A percentile compares a stretch with the other conserved stretches of the same genome.
phyloP scores from a whole-genome alignment of 2,888 invertebrate species.

The Apotomis betuletana region DNA sequence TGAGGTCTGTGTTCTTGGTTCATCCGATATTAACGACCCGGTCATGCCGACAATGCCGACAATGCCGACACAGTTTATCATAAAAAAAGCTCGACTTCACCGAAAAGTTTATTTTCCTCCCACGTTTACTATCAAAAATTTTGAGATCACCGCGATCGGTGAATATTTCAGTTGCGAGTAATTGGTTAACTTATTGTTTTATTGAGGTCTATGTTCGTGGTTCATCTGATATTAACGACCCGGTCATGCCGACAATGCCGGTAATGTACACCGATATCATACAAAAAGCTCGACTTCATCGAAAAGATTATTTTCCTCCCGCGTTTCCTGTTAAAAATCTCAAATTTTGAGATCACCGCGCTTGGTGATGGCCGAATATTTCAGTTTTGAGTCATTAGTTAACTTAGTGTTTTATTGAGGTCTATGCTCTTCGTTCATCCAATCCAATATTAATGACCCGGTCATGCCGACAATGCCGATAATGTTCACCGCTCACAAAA shows the following conservation, averaged over 20 bases:
- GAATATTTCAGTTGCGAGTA: too few relatives aligned
- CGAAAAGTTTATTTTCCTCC: too few relatives aligned
- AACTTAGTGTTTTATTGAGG: slow-evolving; percentile 1
- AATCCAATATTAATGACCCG: slow-evolving; percentile 9
- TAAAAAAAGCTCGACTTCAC: too few relatives aligned
- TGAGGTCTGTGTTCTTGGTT: background rate
- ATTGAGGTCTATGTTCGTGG: background rate
- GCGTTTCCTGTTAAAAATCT: background rate
- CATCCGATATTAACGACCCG: slow-evolving; percentile 9
- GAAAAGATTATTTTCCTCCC: too few relatives aligned
- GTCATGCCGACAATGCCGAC: background rate
- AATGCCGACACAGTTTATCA: too few relatives aligned
- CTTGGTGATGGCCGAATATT: background rate
- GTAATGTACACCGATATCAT: too few relatives aligned
- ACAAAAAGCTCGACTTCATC: too few relatives aligned
- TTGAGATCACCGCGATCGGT: background rate
- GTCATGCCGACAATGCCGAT: background rate
- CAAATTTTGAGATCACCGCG: background rate
- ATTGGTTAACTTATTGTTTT: slow-evolving; percentile 2
- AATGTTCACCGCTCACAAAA: too few relatives aligned
- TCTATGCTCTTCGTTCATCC: background rate
- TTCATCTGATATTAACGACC: slow-evolving; percentile 7
- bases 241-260: background rate
- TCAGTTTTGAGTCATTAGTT: background rate
- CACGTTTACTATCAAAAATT: background rate